Conservation (phyloP, 2,113 vertebrate species). For the Pao palembangensis region DNA sequence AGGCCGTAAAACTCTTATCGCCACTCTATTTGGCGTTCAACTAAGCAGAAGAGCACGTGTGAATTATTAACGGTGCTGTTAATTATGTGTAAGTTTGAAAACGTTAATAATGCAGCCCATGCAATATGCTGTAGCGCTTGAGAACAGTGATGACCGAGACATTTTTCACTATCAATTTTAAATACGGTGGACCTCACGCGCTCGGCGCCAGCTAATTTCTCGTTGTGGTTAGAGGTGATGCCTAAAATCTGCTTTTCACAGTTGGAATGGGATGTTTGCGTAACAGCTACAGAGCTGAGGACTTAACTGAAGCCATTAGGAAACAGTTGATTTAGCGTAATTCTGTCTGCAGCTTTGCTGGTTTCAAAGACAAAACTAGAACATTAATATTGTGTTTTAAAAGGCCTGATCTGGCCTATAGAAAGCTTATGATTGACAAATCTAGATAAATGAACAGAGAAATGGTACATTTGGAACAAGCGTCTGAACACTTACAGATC, state of each 20-base stretch:
- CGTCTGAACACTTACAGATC: not conserved
- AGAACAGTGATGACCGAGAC: not conserved
- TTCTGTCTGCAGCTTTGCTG: slow-evolving; percentile 5
- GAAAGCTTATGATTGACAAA: no score
- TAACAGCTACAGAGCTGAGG: no score
- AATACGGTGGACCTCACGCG: not conserved
- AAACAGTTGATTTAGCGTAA: not conserved
- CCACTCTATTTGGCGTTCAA: not conserved
- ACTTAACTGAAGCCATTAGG: no score
- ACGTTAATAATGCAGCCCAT: not conserved
- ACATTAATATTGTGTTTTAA: no score
- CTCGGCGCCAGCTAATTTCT: no score
- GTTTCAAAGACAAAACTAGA: not conserved
- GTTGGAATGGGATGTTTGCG: no score
- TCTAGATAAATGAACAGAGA: not conserved
- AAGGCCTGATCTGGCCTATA: no score
- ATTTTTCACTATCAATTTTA: not conserved
- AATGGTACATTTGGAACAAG: not conserved
- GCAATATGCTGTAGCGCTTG: not conserved
- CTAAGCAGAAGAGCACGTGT: not conserved
- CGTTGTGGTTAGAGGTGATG: no score
- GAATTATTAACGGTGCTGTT: not conserved
- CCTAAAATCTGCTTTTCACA: no score
- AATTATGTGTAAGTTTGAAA: not conserved
- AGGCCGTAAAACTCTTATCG: slow-evolving; percentile 7